Evolutionary conservation across 1,140 invertebrate genomes (phyloP).

Genomic region (Calycopis cecrops): DNA sequence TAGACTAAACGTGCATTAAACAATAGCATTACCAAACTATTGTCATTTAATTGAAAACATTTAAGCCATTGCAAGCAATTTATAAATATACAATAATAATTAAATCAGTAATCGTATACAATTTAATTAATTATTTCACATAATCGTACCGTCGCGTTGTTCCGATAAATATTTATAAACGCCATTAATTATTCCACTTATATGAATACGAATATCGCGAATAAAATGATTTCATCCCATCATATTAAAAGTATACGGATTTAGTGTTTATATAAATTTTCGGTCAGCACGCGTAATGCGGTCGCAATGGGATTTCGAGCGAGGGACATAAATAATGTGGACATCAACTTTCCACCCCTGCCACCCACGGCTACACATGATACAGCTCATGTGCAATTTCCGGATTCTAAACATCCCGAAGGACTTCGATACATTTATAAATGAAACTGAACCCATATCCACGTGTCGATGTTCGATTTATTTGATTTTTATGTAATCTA

Average conservation of each 20-base stretch:
- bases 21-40: too few species aligned
- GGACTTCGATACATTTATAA: constrained; percentile 13
- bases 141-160: neutral
- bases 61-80: constrained; percentile 3
- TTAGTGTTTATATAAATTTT: constrained; percentile 9
- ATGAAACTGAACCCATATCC: neutral
- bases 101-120: constrained; percentile 13
- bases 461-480: constrained; percentile 11
- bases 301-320: constrained; percentile 10
- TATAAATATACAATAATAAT: constrained; percentile 14
- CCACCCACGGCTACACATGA: constrained; percentile 5
- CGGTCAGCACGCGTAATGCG: constrained; percentile 2
- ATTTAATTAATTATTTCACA: constrained; percentile 10
- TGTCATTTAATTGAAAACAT: too few species aligned
- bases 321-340: constrained; percentile 16
- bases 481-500: too few species aligned
- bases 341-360: constrained; percentile 9
- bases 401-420: constrained; percentile 15
- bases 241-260: constrained; percentile 10
- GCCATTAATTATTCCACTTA: neutral
- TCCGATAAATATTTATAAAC: constrained; percentile 6
- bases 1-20: too few species aligned
- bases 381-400: constrained; percentile 17
- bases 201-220: neutral
- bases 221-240: neutral